Conservation (phyloP, 2,888 invertebrate species). For the Protula sp. region DNA sequence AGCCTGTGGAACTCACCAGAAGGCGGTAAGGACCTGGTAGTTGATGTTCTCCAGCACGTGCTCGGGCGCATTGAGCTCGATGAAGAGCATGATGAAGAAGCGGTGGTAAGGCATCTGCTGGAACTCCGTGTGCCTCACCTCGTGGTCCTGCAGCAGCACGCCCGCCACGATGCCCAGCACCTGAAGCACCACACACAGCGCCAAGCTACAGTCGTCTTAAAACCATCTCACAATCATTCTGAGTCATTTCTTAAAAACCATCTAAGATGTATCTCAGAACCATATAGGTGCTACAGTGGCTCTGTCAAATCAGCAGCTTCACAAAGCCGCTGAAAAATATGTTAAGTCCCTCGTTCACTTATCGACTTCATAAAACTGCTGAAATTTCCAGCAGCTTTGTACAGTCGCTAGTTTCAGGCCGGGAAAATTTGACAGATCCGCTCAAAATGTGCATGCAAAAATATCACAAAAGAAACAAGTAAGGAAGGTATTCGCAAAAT, state of each 20-base stretch:
- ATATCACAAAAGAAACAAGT: too few species aligned
- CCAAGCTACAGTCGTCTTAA: neutral
- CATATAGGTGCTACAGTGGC: too few species aligned
- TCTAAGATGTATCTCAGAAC: neutral
- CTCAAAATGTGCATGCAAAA: too few species aligned
- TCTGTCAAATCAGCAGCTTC: too few species aligned
- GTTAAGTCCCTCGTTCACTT: too few species aligned
- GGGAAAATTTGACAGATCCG: too few species aligned
- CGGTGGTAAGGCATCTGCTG: constrained; percentile 97
- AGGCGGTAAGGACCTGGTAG: constrained; percentile 82
- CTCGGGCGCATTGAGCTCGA: constrained; percentile 87
- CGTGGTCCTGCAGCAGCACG: constrained; percentile 92
- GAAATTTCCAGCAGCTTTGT: too few species aligned
- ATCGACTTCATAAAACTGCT: too few species aligned
- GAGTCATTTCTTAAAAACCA: too few species aligned
- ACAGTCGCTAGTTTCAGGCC: too few species aligned
- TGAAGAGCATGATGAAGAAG: constrained; percentile 90
- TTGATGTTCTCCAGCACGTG: constrained; percentile 84
- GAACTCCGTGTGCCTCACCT: constrained; percentile 80
- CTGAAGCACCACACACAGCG: constrained; percentile 26
- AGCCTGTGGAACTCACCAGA: constrained; percentile 71
- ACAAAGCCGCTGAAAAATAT: too few species aligned
- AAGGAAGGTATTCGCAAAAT: too few species aligned
- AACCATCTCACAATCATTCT: neutral
- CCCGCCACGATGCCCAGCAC: constrained; percentile 88